phyloP scores from a whole-genome alignment of 2,888 invertebrate genomes.

The Drosophila falleni region DNA sequence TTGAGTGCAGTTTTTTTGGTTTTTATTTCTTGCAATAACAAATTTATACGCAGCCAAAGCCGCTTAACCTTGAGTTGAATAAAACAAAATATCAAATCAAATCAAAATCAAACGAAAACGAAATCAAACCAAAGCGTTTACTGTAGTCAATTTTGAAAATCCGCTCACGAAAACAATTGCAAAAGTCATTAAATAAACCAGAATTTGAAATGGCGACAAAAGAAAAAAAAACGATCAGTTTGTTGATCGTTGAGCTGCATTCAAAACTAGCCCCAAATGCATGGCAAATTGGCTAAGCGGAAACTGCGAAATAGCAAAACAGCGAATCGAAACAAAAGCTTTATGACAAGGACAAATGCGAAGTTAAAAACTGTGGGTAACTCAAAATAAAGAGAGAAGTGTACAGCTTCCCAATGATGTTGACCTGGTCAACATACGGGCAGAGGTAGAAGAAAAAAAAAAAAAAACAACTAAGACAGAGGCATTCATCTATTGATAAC shows the following conservation, averaged over 20 bases:
- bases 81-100: conserved; percentile 38
- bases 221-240: conserved; percentile 24
- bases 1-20: conserved; percentile 60
- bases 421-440: conserved; percentile 43
- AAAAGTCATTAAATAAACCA: conserved; percentile 80
- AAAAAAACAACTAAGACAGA: conserved; percentile 5
- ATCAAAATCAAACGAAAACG: conserved; percentile 28
- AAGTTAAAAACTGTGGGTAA: conserved; percentile 1
- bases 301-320: conserved; percentile 42
- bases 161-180: conserved; percentile 82
- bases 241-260: conserved; percentile 66
- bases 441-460: not conserved
- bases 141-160: conserved; percentile 75
- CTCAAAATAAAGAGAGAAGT: not conserved
- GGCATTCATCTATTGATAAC: conserved; percentile 20
- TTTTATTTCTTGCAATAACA: conserved; percentile 76
- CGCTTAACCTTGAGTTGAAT: conserved; percentile 68
- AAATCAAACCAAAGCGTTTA: conserved; percentile 55
- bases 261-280: conserved; percentile 64
- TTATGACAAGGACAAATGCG: conserved; percentile 64
- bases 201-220: conserved; percentile 74
- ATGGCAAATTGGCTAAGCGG: conserved; percentile 64
- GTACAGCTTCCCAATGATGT: conserved; percentile 6
- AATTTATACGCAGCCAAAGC: conserved; percentile 60
- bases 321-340: conserved; percentile 1